Evolutionary conservation across 2,888 invertebrate species (phyloP).

Genomic region (Lepidochrysops patricia): DNA sequence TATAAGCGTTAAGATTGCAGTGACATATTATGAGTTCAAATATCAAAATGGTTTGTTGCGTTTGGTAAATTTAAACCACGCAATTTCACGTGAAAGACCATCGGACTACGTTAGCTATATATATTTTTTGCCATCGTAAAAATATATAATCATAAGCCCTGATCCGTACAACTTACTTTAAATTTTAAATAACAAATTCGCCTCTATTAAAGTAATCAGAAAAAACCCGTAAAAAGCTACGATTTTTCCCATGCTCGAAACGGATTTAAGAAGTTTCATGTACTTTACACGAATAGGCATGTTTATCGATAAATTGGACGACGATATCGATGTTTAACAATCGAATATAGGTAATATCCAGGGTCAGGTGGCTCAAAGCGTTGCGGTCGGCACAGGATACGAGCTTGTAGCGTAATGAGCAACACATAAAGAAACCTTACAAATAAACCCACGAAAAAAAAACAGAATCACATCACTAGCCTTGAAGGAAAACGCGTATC

Average conservation of each 20-base stretch:
- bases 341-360: constrained; percentile 1
- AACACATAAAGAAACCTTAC: constrained; percentile 72
- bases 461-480: constrained; percentile 70
- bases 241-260: background rate
- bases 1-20: too few species aligned
- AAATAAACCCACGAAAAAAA: constrained; percentile 73
- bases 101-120: too few species aligned
- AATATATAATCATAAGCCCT: background rate
- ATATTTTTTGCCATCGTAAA: too few species aligned
- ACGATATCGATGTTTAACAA: constrained; percentile 5
- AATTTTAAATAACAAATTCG: too few species aligned
- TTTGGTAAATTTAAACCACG: too few species aligned
- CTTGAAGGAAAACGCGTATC: constrained; percentile 72
- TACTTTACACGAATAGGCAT: background rate
- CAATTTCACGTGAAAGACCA: too few species aligned
- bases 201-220: too few species aligned
- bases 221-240: too few species aligned
- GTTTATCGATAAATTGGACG: background rate
- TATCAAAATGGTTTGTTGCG: too few species aligned
- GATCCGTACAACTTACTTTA: too few species aligned
- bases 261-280: background rate
- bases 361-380: constrained; percentile 5
- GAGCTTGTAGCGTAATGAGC: constrained; percentile 71
- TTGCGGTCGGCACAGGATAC: constrained; percentile 71
- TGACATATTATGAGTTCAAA: too few species aligned